A percentile compares a stretch with the other conserved stretches of the same genome.
Evolutionary conservation across 2,797 vertebrate species (phyloP).

Genomic region (Halcyon smyrnensis): DNA sequence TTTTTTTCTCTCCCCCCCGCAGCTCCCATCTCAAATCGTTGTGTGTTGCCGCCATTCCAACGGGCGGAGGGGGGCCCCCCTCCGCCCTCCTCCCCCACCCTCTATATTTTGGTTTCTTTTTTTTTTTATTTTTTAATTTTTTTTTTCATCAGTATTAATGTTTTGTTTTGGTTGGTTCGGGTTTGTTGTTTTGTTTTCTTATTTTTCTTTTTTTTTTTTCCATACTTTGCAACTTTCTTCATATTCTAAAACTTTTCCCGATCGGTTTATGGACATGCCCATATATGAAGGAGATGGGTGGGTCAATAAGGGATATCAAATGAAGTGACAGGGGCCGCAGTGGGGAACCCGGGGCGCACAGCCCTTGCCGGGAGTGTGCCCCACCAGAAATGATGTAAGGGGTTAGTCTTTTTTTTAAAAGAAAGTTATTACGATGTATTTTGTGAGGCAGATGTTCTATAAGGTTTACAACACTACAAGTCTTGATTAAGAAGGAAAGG

Average conservation of each 20-base stretch:
- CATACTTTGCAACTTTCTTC: slow-evolving; percentile 86
- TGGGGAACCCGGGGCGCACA: slow-evolving; percentile 83
- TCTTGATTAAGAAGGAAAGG: slow-evolving; percentile 86
- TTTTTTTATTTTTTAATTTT: neutral
- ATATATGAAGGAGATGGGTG: slow-evolving; percentile 88
- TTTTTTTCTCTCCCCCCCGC: slow-evolving; percentile 75
- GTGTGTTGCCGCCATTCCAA: slow-evolving; percentile 87
- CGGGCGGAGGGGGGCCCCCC: slow-evolving; percentile 82
- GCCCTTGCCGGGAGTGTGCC: slow-evolving; percentile 81
- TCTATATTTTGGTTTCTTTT: slow-evolving; percentile 28
- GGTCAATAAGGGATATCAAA: slow-evolving; percentile 85
- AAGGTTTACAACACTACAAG: slow-evolving; percentile 92
- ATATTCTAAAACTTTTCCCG: slow-evolving; percentile 87
- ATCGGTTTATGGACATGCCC: slow-evolving; percentile 88
- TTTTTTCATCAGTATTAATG: slow-evolving; percentile 94
- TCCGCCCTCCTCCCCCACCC: slow-evolving; percentile 74
- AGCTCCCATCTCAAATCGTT: slow-evolving; percentile 88
- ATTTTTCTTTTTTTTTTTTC: slow-evolving; percentile 72
- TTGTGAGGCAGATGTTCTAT: slow-evolving; percentile 88
- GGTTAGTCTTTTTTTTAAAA: slow-evolving; percentile 83
- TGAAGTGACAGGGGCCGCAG: slow-evolving; percentile 82
- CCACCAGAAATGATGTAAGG: slow-evolving; percentile 84
- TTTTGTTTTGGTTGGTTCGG: slow-evolving; percentile 74
- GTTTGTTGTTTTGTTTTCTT: neutral
- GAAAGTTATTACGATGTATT: slow-evolving; percentile 87